phyloP scores from a whole-genome alignment of 2,113 vertebrate genomes.

The Neolamprologus hecqui region DNA sequence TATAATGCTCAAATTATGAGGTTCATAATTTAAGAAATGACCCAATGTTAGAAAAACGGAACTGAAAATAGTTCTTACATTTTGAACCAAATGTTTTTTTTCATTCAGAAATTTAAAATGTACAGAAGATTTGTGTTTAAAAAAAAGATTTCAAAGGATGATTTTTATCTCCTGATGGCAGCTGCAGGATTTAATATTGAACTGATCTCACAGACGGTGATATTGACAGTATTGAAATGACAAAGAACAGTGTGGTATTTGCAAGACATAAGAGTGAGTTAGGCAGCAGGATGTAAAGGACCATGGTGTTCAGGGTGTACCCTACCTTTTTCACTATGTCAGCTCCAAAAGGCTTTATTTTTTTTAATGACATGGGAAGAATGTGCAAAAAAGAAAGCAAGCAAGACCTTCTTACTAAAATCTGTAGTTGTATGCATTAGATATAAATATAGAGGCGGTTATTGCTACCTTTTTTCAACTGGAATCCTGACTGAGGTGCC shows the following conservation, averaged over 20 bases:
- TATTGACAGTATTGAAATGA: background rate
- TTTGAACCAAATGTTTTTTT: background rate
- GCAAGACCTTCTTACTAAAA: background rate
- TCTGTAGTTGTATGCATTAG: background rate
- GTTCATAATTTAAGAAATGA: background rate
- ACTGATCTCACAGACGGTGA: background rate
- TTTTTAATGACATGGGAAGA: background rate
- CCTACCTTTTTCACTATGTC: background rate
- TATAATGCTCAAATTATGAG: background rate
- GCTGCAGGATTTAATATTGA: background rate
- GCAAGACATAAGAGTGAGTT: background rate
- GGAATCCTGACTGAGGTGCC: background rate
- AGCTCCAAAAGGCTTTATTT: background rate
- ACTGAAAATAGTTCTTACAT: background rate
- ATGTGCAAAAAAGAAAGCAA: background rate
- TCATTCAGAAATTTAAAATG: background rate
- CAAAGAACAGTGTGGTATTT: background rate
- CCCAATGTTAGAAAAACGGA: background rate
- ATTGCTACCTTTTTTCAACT: background rate
- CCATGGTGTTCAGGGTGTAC: background rate
- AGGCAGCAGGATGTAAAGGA: background rate
- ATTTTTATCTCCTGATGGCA: conserved; percentile 12
- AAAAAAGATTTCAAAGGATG: background rate
- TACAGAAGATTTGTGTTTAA: background rate
- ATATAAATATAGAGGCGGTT: background rate